These are phyloP conservation scores for Odontomyia ornata DNA, from an alignment of 2,888 invertebrate genomes.

Conservation along the genomic window DNA sequence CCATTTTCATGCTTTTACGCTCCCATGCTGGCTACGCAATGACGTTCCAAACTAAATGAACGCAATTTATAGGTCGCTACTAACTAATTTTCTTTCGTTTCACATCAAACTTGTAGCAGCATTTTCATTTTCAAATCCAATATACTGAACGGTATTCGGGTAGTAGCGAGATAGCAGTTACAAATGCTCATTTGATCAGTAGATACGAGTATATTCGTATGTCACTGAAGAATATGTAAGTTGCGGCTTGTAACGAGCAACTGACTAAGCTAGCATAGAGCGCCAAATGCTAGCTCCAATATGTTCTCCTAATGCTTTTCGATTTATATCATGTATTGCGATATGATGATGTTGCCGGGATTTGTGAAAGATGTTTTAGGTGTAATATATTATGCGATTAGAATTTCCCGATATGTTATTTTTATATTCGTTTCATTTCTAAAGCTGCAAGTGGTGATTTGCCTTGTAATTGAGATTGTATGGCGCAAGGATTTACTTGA, in stretches of 20 bases:
- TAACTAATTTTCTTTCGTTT: slow-evolving; percentile 33
- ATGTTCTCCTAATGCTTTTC: slow-evolving; percentile 13
- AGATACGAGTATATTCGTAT: no score
- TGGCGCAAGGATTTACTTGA: background rate
- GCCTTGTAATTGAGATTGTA: no score
- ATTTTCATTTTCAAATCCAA: slow-evolving; percentile 19
- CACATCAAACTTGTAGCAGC: background rate
- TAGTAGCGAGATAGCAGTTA: slow-evolving; percentile 10
- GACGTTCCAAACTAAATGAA: slow-evolving; percentile 18
- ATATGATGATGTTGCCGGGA: background rate
- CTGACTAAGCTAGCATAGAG: background rate
- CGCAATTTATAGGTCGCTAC: slow-evolving; percentile 33
- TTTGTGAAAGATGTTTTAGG: background rate
- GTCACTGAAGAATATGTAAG: no score
- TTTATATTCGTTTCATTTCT: background rate
- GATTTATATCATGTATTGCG: slow-evolving; percentile 31
- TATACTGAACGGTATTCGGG: background rate
- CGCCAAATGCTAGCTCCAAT: background rate
- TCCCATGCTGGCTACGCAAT: background rate
- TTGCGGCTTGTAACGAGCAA: background rate
- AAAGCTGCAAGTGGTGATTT: background rate
- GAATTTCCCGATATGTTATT: background rate
- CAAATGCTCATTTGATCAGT: background rate
- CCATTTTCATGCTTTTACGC: background rate
- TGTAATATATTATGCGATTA: slow-evolving; percentile 26